phyloP scores from a whole-genome alignment of 2,113 vertebrate genomes.

The Atractosteus spatula region DNA sequence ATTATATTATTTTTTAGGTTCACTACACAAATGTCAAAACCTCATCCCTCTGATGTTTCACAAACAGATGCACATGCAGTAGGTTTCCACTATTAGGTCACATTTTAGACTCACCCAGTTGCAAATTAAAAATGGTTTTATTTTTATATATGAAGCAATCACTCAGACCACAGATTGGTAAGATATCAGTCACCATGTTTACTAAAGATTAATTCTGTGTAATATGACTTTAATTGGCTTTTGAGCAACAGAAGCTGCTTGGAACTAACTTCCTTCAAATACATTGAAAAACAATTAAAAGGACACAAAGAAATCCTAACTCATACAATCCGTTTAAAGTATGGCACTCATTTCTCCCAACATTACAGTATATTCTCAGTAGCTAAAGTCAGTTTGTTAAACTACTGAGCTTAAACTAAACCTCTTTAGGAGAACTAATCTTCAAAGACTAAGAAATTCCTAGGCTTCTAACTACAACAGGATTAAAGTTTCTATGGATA shows the following conservation, averaged over 20 bases:
- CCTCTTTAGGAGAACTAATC: conserved; percentile 53
- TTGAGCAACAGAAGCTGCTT: background rate
- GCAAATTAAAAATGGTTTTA: too few species aligned
- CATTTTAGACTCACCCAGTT: too few species aligned
- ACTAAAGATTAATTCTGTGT: background rate
- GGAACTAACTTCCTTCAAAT: background rate
- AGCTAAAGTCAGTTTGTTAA: conserved; percentile 39
- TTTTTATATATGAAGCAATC: too few species aligned
- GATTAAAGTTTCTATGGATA: conserved; percentile 45
- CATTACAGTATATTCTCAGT: conserved; percentile 25
- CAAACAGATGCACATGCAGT: too few species aligned
- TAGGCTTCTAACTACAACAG: conserved; percentile 32
- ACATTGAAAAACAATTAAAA: conserved; percentile 8
- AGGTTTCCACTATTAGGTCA: too few species aligned
- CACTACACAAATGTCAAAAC: too few species aligned
- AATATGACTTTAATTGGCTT: conserved; percentile 1
- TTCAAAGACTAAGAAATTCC: conserved; percentile 51
- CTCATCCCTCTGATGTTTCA: too few species aligned
- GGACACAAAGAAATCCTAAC: conserved; percentile 8
- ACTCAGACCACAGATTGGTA: too few species aligned
- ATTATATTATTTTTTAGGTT: too few species aligned
- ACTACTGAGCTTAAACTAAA: conserved; percentile 46
- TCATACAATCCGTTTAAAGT: conserved; percentile 28
- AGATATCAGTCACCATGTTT: too few species aligned
- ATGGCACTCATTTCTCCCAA: conserved; percentile 25